Percentiles rank a stretch among this genome's conserved stretches.
These are phyloP conservation scores for Caretta caretta DNA, from an alignment of 2,113 vertebrate genomes.

Conservation along the genomic window DNA sequence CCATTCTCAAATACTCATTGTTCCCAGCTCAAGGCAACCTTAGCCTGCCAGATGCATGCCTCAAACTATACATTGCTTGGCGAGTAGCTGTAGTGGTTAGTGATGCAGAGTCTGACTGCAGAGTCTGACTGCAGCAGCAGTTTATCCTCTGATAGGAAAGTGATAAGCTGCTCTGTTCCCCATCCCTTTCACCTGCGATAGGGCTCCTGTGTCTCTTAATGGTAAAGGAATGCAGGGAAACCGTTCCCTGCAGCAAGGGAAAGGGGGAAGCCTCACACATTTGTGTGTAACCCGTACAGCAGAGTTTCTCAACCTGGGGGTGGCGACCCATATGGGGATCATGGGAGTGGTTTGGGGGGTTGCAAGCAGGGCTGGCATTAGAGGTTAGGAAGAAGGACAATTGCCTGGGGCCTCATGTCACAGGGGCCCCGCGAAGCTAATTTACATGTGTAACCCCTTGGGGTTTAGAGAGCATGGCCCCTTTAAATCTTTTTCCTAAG, in stretches of 20 bases:
- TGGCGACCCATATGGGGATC: no score
- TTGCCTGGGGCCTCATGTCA: no score
- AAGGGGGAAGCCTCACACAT: background rate
- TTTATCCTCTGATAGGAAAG: background rate
- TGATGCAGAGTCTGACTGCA: background rate
- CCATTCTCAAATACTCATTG: background rate
- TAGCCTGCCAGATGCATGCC: background rate
- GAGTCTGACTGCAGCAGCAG: background rate
- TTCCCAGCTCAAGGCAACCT: background rate
- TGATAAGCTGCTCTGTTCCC: background rate
- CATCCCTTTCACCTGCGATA: background rate
- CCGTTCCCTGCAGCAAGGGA: background rate
- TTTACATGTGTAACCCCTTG: no score
- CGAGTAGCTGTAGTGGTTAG: background rate
- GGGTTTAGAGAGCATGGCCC: no score
- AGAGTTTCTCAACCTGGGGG: no score
- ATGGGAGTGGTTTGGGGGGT: no score
- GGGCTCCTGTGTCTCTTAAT: background rate
- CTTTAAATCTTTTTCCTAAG: no score
- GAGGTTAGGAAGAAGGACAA: no score
- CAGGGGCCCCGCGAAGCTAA: no score
- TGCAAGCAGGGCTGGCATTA: no score
- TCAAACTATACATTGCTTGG: background rate
- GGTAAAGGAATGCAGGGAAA: background rate
- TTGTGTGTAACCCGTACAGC: no score